These are phyloP conservation scores for Nesometra sesokonis DNA, from an alignment of 35 echinoderm and acorn worm genomes.

Conservation along the genomic window DNA sequence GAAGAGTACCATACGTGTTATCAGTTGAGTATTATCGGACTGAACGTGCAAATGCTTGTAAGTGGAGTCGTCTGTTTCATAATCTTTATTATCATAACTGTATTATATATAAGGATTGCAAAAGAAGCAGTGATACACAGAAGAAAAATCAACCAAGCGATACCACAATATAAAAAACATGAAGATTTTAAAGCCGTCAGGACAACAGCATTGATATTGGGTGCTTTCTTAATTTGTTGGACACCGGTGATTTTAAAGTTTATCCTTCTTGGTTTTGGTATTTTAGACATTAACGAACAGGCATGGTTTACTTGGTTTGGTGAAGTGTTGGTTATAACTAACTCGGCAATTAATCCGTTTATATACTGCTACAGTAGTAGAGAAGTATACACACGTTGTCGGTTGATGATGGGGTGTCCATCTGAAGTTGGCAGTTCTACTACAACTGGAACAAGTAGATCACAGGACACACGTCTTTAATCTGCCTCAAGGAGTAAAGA, in stretches of 20 bases:
- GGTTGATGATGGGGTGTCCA: background rate
- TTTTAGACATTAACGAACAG: background rate
- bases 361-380: background rate
- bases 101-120: background rate
- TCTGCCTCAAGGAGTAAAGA: too few species aligned
- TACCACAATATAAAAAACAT: background rate
- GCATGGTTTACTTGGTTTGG: background rate
- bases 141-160: background rate
- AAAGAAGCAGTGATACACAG: background rate
- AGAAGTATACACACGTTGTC: background rate
- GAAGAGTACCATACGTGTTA: background rate
- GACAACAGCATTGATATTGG: background rate
- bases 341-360: background rate
- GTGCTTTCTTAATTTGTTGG: background rate
- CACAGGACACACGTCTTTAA: background rate
- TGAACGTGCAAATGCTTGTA: background rate
- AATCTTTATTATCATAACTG: background rate
- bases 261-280: background rate
- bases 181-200: background rate
- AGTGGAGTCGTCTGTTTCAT: background rate
- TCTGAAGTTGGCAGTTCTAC: background rate
- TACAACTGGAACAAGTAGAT: background rate
- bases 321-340: background rate
- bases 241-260: background rate
- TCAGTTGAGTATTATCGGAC: background rate